A percentile compares a stretch with the other conserved stretches of the same genome.
Evolutionary conservation across 2,888 invertebrate species (phyloP).

Genomic region (Parascotia fuliginaria): DNA sequence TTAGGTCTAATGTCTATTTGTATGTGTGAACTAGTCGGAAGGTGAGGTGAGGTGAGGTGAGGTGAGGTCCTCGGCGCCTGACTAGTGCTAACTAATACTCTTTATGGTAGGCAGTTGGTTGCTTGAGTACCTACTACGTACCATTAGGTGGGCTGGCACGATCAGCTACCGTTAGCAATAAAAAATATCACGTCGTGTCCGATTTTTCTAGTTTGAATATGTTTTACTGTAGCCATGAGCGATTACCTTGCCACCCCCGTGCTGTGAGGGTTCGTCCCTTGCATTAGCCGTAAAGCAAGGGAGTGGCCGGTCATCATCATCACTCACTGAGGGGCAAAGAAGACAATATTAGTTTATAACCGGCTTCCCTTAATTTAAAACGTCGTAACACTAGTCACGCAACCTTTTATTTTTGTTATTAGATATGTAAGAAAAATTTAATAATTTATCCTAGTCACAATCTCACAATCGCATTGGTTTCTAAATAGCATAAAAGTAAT

Average conservation of each 20-base stretch:
- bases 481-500: background rate
- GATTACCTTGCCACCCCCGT: slow-evolving; percentile 58
- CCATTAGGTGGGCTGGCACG: too few species aligned
- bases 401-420: slow-evolving; percentile 23
- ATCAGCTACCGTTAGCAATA: too few species aligned
- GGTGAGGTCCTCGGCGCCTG: too few species aligned
- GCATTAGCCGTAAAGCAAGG: slow-evolving; percentile 61
- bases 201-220: background rate
- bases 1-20: too few species aligned
- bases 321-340: slow-evolving; percentile 59
- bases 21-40: too few species aligned
- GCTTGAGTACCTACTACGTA: too few species aligned
- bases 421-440: slow-evolving; percentile 5
- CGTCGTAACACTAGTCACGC: slow-evolving; percentile 43
- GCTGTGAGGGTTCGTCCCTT: slow-evolving; percentile 68
- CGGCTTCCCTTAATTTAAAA: slow-evolving; percentile 52
- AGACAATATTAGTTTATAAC: slow-evolving; percentile 64
- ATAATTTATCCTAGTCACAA: background rate
- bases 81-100: too few species aligned
- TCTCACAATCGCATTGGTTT: background rate
- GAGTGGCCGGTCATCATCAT: slow-evolving; percentile 74
- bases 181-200: background rate
- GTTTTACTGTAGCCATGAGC: slow-evolving; percentile 38
- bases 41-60: too few species aligned
- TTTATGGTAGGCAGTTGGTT: too few species aligned